Evolutionary conservation across 92 coral and sea anemone species (phyloP).

Genomic region (Actinernus sp.): DNA sequence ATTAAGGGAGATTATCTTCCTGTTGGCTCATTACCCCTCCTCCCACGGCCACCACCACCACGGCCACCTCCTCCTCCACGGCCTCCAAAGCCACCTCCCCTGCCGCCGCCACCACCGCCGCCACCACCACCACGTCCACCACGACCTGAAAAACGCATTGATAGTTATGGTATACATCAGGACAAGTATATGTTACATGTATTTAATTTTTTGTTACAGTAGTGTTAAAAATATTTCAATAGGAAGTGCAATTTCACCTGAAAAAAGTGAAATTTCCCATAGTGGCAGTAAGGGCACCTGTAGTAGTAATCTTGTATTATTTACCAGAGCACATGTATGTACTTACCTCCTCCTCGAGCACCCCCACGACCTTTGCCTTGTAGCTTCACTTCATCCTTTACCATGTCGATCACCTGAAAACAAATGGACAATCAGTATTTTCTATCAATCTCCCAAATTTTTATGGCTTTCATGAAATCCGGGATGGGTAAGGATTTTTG

Average conservation of each 20-base stretch:
- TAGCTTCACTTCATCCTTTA: conserved; percentile 87
- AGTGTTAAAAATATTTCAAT: background rate
- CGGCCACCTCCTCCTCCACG: conserved; percentile 72
- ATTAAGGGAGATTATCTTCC: conserved; percentile 9
- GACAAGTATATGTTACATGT: no score
- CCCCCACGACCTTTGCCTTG: conserved; percentile 92
- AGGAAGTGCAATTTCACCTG: background rate
- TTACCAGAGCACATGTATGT: no score
- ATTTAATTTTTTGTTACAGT: background rate
- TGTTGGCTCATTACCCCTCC: conserved; percentile 48
- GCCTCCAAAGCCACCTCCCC: conserved; percentile 60
- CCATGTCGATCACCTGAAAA: conserved; percentile 93
- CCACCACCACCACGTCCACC: conserved; percentile 71
- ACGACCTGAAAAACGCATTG: conserved; percentile 69
- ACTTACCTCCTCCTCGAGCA: conserved; percentile 73
- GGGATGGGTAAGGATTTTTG: no score
- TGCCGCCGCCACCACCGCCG: conserved; percentile 55
- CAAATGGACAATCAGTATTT: background rate
- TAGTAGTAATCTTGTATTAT: no score
- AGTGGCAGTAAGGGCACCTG: background rate
- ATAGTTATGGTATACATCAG: no score
- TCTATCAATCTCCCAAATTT: no score
- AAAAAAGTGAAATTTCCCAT: background rate
- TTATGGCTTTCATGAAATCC: no score
- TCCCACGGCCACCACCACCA: conserved; percentile 66